Evolutionary conservation across 2,797 vertebrate species (phyloP), one percentile per base, ranked within the genome.

Genomic region (Danio aesculapii): DNA sequence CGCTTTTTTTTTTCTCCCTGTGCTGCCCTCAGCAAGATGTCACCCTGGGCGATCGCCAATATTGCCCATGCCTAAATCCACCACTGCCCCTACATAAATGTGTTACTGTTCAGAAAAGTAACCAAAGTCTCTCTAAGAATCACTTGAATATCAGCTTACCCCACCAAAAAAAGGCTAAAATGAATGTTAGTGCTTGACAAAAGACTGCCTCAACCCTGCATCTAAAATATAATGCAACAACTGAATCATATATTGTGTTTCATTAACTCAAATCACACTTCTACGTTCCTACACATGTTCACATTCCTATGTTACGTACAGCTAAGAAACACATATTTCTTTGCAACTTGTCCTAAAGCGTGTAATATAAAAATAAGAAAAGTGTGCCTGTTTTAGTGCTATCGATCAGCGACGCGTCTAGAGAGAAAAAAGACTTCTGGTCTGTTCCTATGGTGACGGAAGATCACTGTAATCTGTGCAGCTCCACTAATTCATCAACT

Each of bases 401-500:
- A 47, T 43, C 43, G 68, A 17, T 71, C 16, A 17, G 30, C 8
- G 30, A 13, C 30, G 6, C 59, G 16, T 41, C 59, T 0, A 1
- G 8, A 62, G 16, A 55, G 30, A 30, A 30, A 43, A 70, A 43
- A 4, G 9, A 70, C 67, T 53, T 53, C 41, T 64, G 8, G 2
- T 69, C 12, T 30, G 71, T 74, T 59, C 14, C 71, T 10, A 74
- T 74, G 57, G 55, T 16, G 55, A 74, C 55, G 16, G 17, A 74
- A 59, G 57, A 61, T 39, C 13, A 14, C 57, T 11, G 19, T 74
- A 59, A 47, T 67, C 44, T 47, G 43, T 67, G 43, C 41, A 47
- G 64, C 10, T 46, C 44, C 13, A 21, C 64, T 67, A 67, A 61
- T 74, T 49, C 11, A 39, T 61, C 8, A 61, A 49, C 13, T 74